Evolutionary conservation across 2,113 vertebrate species (phyloP).

Genomic region (Natator depressus): DNA sequence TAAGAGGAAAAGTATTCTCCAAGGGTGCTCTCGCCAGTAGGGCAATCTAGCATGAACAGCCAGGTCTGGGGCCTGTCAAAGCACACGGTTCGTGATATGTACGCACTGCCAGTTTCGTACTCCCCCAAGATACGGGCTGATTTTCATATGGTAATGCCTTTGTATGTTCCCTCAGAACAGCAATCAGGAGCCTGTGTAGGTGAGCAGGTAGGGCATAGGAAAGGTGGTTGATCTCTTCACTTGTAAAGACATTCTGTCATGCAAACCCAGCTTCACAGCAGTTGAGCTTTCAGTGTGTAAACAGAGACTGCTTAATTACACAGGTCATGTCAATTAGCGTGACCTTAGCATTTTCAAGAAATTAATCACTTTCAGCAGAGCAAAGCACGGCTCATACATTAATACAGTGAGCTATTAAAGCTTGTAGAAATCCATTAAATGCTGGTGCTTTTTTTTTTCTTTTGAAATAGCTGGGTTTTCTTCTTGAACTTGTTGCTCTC

Average conservation of each 20-base stretch:
- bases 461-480: constrained; percentile 46
- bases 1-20: constrained; percentile 9
- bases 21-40: constrained; percentile 17
- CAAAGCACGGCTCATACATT: constrained; percentile 46
- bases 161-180: constrained; percentile 67
- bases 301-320: constrained; percentile 88
- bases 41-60: constrained; percentile 40
- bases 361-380: constrained; percentile 83
- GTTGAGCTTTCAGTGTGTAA: constrained; percentile 81
- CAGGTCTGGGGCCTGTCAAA: constrained; percentile 50
- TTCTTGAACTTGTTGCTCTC: constrained; percentile 49
- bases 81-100: constrained; percentile 40
- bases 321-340: constrained; percentile 86
- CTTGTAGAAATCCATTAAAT: constrained; percentile 47
- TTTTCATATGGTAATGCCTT: constrained; percentile 76
- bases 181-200: constrained; percentile 76
- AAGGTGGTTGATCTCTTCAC: constrained; percentile 85
- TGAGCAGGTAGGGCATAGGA: constrained; percentile 76
- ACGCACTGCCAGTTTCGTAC: constrained; percentile 48
- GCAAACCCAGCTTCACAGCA: constrained; percentile 76
- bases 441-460: constrained; percentile 45
- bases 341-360: constrained; percentile 84
- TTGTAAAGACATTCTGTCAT: constrained; percentile 85
- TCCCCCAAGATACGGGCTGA: constrained; percentile 41
- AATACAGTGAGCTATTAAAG: constrained; percentile 70